Conservation (phyloP, 2,113 vertebrate species). For the Cariama cristata region DNA sequence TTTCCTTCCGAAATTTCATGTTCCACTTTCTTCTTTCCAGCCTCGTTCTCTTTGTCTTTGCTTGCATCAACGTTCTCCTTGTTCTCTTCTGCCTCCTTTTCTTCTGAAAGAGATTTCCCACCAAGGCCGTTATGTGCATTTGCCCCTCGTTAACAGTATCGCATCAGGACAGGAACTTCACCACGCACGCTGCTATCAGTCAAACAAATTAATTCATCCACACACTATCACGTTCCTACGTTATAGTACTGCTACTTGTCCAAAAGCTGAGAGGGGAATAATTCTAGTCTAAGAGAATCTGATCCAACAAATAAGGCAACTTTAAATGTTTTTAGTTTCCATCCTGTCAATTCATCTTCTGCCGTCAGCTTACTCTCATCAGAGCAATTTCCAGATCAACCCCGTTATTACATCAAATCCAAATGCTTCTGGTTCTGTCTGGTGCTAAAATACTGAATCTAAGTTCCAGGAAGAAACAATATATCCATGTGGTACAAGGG, state of each 20-base stretch:
- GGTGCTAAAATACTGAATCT: background rate
- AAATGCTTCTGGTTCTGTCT: fast-evolving
- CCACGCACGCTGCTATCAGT: fast-evolving
- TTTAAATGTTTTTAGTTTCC: background rate
- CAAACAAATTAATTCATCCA: background rate
- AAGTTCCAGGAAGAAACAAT: background rate
- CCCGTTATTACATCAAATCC: background rate
- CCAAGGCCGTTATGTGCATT: fast-evolving
- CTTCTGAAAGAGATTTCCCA: constrained; percentile 71
- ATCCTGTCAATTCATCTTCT: background rate
- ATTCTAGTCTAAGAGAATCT: background rate
- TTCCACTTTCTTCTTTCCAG: constrained; percentile 88
- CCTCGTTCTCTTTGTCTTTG: constrained; percentile 83
- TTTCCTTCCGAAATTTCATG: constrained; percentile 94
- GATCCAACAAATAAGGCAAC: background rate
- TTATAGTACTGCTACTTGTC: fast-evolving
- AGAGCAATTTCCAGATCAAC: background rate
- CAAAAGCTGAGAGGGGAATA: background rate
- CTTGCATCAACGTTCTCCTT: constrained; percentile 79
- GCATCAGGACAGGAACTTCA: fast-evolving
- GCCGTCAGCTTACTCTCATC: background rate
- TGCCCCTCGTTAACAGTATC: too few species aligned
- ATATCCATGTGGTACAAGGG: background rate
- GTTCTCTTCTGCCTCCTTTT: constrained; percentile 89
- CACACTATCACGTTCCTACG: fast-evolving